Percentiles rank a stretch among this genome's conserved stretches.
Evolutionary conservation across 30 jellyfish, hydroid and myxozoan species (phyloP).

Genomic region (Chrysaora quinquecirrha): DNA sequence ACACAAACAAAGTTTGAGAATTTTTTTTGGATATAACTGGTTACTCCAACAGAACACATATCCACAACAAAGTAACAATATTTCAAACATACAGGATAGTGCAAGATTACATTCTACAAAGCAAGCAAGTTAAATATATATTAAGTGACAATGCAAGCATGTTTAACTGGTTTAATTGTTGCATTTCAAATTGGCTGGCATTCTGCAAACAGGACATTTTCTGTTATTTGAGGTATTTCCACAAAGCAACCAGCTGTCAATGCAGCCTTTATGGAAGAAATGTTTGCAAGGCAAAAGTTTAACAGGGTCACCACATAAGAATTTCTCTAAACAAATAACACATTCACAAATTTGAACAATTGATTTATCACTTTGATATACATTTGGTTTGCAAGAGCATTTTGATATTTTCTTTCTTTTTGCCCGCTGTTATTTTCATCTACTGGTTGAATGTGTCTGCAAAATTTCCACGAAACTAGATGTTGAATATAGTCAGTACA

Average conservation of each 20-base stretch:
- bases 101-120: too few species aligned
- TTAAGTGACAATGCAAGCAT: too few species aligned
- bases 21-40: too few species aligned
- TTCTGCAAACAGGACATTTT: conserved; percentile 94
- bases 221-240: conserved; percentile 36
- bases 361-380: conserved; percentile 20
- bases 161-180: too few species aligned
- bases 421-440: too few species aligned
- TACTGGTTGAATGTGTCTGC: conserved; percentile 47
- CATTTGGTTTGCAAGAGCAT: conserved; percentile 23
- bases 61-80: too few species aligned
- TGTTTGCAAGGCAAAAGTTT: conserved; percentile 92
- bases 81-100: too few species aligned
- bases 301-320: conserved; percentile 64
- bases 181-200: conserved; percentile 78
- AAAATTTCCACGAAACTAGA: conserved; percentile 70
- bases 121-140: too few species aligned
- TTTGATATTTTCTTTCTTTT: background rate
- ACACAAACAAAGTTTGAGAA: too few species aligned
- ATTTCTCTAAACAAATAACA: conserved; percentile 80
- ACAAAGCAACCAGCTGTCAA: conserved; percentile 70
- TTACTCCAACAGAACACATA: too few species aligned
- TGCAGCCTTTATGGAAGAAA: conserved; percentile 81
- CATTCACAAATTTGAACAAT: conserved; percentile 57
- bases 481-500: conserved; percentile 71